Evolutionary conservation across 2,113 vertebrate species (phyloP), one percentile per base, ranked within the genome.

Genomic region (Heloderma charlesbogerti): DNA sequence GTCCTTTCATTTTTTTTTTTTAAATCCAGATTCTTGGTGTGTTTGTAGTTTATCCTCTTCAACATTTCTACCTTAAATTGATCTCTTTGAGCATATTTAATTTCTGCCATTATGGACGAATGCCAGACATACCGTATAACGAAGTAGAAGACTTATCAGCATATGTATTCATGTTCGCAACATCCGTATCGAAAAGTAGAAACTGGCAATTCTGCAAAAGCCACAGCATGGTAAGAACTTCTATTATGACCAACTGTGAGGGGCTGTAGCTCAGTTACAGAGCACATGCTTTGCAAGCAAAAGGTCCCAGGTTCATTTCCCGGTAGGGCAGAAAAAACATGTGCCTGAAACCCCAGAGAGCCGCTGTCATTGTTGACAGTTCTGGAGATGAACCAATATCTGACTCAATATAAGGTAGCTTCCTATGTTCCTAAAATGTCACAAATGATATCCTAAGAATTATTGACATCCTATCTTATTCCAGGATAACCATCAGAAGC

Each of bases 11-110:
- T 48, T 48, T 48, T 48, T 86, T 91, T 92, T 94, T 93, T 95
- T 94, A 95, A 93, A 94, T 96, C 92, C 94, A 92, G 75, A 16
- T 3, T 95, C 89, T 92, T 87, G 66, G 93, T 94, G 89, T 94
- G 91, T 93, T 94, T 37, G 60, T 89, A 89, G 80, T 91, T 94
- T 80, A 0, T 29, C 74, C 54, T 92, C 54, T 16, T 88, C 69
- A 63, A 74, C 91, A 74, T 87, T 83, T 92, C 1, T 74, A 45
- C 48, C 45, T n/a, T 48, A 15, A 66, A 9, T 22, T 54, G 48
- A 43, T 75, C 57, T 45, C 13, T 86, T 71, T 71, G 72, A 86
- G 48, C 86, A 77, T 72, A 25, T 79, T 63, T 48, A 48, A 6
- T 60, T 90, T 86, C 66, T 80, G 66, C 8, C 16, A 80, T 90